Evolutionary conservation across 2,797 vertebrate genomes (phyloP), one percentile per base, ranked within the genome.

Genomic region (Tolypeutes matacus): DNA sequence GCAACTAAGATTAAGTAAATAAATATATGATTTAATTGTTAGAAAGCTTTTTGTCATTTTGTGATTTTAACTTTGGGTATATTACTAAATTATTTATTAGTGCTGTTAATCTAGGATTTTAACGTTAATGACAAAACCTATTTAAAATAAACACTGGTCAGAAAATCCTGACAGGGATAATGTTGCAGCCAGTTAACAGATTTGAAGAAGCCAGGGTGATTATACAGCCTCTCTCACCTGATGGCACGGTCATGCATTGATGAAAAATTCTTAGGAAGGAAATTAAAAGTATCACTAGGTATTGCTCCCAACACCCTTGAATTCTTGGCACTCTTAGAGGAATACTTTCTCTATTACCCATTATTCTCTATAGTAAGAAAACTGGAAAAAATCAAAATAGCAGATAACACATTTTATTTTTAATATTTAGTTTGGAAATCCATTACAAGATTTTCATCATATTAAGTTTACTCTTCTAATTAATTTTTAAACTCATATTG

Each of bases 401-500:
- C 9, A 96, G 42, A 80, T 77, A 84, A 89, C 81, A 72, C 10
- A 58, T 70, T 72, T 90, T 90, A 94, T 86, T 91, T 86, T 93
- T 95, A 94, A 92, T 93, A 86, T 86, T 96, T 93, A 36, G 34
- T 76, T 42, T 92, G 62, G 34, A 89, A 94, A 87, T 53, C 8
- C 17, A 83, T 88, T 94, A 58, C 34, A 76, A 87, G 34, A 65
- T 76, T 95, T 91, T 96, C n/a, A 93, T 60, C 25, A 76, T 89
- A 65, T 67, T 93, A 94, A 93, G 46, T 89, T 92, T 85, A 85
- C n/a, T 81, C 62, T 93, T 87, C 29, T 81, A 84, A 95, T 93
- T 95, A 95, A 87, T 91, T 93, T 93, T 93, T 91, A 88, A 42
- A 13, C 46, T 39, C 13, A 8, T 62, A 86, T 80, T 87, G 67